Evolutionary conservation across 2,797 vertebrate species (phyloP).

Genomic region (Sebastes baramenuke): DNA sequence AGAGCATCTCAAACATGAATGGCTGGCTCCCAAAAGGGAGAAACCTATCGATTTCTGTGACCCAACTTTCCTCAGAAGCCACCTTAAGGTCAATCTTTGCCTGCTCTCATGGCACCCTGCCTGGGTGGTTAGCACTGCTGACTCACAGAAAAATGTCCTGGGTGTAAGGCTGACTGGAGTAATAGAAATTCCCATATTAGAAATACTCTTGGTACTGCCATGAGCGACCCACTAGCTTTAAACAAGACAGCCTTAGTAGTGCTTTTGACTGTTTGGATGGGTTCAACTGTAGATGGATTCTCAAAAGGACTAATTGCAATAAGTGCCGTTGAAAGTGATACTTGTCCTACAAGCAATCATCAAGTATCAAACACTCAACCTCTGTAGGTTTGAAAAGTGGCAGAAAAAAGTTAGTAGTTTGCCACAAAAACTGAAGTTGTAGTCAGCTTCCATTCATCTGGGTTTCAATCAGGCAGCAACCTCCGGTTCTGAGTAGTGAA

Average conservation of each 20-base stretch:
- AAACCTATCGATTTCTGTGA: constrained; percentile 63
- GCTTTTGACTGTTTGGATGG: constrained; percentile 10
- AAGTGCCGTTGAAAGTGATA: constrained; percentile 21
- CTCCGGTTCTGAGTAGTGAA: too few species aligned
- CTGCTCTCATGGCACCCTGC: constrained; percentile 41
- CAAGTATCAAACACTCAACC: neutral
- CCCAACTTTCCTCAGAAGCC: constrained; percentile 42
- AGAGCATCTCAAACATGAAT: constrained; percentile 22
- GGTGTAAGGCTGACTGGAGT: constrained; percentile 5
- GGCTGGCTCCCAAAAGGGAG: constrained; percentile 36
- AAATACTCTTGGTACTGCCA: neutral
- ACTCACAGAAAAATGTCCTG: constrained; percentile 24
- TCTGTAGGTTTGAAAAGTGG: constrained; percentile 16
- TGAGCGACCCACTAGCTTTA: neutral
- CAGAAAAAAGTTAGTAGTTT: constrained; percentile 2
- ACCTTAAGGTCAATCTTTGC: constrained; percentile 44
- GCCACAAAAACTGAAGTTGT: neutral
- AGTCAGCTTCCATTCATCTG: neutral
- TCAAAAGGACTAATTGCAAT: constrained; percentile 1
- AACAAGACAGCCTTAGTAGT: neutral
- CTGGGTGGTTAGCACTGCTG: constrained; percentile 48
- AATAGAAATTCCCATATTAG: constrained; percentile 4
- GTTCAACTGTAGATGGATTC: constrained; percentile 17
- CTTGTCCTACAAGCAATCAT: constrained; percentile 11
- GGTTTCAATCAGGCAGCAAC: neutral